Base-by-base conservation (phyloP, 2,888 invertebrate genomes). In the Octodonta nipae region DNA sequence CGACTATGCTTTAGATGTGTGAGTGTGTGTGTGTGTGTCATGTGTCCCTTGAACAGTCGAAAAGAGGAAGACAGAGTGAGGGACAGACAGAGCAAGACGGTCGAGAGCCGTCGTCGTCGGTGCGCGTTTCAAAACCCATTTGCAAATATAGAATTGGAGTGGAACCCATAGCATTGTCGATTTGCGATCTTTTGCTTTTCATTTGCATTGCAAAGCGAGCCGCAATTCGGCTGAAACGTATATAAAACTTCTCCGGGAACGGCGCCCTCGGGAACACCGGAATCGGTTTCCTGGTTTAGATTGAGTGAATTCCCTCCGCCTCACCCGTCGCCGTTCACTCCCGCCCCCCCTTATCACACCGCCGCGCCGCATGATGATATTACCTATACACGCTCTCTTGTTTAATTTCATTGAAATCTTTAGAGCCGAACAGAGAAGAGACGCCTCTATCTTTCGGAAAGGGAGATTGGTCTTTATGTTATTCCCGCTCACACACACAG, bases 231-330 rank as follows among this genome's bases (percentile, higher is more conserved):
- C 51, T 49, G 46, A 44, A 52, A 51, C 54, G 54, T 54, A 55
- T 54, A 55, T 58, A 58, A 60, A 56, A 59, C 55, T 56, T 53
- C 51, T 47, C 52, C 47, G 50, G 52, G 45, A 57, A 60, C 56
- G 53, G 56, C 53, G 54, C 59, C 58, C 60, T 41, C 44, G 57
- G 58, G 60, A 58, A 43, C 44, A 17, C 40, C 45, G 52, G 60
- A 60, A 60, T 60, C 60, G 60, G 58, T 59, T 60, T 60, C 58
- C 60, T 54, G 60, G 59, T 60, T 60, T 60, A 58, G 60, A 60
- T 60, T 60, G 60, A 60, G 59, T 59, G 56, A 59, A 59, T 58
- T 60, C 58, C 53, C 55, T 56, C 55, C n/a, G n/a, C n/a, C n/a
- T n/a, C n/a, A n/a, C n/a, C n/a, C n/a, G 51, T 51, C n/a, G n/a